These are phyloP conservation scores for Poecilia gillii DNA, from an alignment of 2,797 vertebrate species.

Conservation along the genomic window DNA sequence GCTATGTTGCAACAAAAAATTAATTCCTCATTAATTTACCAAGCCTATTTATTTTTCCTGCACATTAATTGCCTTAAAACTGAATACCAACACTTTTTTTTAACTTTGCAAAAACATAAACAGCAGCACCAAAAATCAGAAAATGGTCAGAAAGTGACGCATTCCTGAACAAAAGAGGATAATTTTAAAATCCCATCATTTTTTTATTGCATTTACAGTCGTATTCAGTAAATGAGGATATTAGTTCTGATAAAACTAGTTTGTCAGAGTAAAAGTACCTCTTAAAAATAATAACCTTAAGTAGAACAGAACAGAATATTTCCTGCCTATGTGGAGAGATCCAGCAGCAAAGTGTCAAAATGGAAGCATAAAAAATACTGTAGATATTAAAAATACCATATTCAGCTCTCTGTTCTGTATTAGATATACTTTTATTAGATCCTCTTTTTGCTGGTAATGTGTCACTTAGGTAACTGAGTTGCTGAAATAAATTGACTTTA, in stretches of 20 bases:
- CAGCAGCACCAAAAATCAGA: background rate
- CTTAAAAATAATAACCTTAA: background rate
- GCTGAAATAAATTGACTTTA: background rate
- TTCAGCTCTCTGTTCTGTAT: background rate
- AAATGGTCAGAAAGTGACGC: background rate
- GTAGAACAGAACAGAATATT: background rate
- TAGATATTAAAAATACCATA: background rate
- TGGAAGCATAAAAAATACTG: background rate
- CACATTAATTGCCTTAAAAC: background rate
- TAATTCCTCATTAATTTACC: background rate
- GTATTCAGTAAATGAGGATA: background rate
- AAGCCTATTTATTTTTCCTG: background rate
- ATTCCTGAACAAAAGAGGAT: background rate
- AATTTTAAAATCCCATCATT: background rate
- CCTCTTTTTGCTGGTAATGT: background rate
- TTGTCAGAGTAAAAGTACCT: background rate
- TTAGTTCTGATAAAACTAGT: background rate
- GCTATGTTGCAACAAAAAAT: constrained; percentile 48
- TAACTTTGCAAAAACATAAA: background rate
- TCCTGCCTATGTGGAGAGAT: background rate
- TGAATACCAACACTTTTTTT: background rate
- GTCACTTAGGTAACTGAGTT: background rate
- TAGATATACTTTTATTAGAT: background rate
- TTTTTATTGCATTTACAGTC: background rate
- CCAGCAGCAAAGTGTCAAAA: background rate